Evolutionary conservation across 1,140 invertebrate species (phyloP), one percentile per base, ranked within the genome.

Genomic region (Delia radicum): DNA sequence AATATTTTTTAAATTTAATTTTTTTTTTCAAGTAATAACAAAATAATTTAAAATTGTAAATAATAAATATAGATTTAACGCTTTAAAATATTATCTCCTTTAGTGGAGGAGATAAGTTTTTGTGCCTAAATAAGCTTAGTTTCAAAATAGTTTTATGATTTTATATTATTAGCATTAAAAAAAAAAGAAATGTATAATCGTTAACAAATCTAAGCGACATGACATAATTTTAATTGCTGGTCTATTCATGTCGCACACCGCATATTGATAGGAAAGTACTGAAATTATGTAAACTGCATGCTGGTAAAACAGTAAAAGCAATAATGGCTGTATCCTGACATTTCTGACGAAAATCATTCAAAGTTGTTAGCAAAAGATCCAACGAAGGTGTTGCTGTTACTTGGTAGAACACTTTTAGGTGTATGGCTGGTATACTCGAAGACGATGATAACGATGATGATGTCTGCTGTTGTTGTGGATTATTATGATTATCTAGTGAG

Each of bases 231-330:
- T 46, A 42, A 42, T 6, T 0, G 21, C 27, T 73, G 5, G 15
- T 29, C 29, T 62, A 77, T 63, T 85, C 84, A 80, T 92, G 90
- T 77, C 91, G 87, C 33, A 92, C 89, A 37, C 91, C 92, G 81
- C 90, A 93, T 79, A 94, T 91, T 76, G 93, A 94, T 76, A 95
- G 87, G 85, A 93, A 93, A 79, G 92, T 93, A 88, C 91, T 91
- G 78, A 92, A 90, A 87, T 92, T 92, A 84, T 93, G 92, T 81
- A 95, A 88, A 85, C 92, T 91, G 77, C 90, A 90, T 74, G 94
- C 93, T 48, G 94, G 94, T 87, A 95, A 88, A 62, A 93, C 89
- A 10, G 92, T 94, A 63, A 91, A 91, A 37, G 91, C 91, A 78
- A 94, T 88, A 77, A 89, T 89, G 72, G 87, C 87, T 76, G 79